A percentile compares a stretch with the other conserved stretches of the same genome.
These are phyloP conservation scores for Hyposoter didymator DNA, from an alignment of 2,888 invertebrate species.

Conservation along the genomic window DNA sequence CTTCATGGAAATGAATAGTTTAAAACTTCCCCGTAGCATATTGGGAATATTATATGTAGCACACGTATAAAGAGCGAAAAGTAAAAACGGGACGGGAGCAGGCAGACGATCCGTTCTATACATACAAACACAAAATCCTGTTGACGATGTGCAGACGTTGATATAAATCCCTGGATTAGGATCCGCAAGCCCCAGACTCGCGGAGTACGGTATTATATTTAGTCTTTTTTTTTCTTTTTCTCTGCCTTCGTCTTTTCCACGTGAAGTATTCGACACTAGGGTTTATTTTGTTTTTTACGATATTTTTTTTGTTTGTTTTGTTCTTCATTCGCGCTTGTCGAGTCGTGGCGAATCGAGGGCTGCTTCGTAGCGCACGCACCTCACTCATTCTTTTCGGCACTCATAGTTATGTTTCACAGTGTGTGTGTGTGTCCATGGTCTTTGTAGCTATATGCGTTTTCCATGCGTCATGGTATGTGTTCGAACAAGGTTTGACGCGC, in stretches of 20 bases:
- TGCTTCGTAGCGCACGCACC: constrained; percentile 57
- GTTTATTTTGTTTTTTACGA: constrained; percentile 8
- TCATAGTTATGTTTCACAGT: background rate
- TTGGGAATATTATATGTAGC: background rate
- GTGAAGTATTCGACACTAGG: constrained; percentile 9
- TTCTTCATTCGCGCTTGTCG: constrained; percentile 58
- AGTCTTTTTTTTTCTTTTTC: constrained; percentile 6
- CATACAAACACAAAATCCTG: constrained; percentile 41
- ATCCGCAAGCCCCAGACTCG: constrained; percentile 48
- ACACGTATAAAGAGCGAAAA: background rate
- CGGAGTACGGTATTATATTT: constrained; percentile 29
- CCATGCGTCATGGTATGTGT: constrained; percentile 8
- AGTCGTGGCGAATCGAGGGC: constrained; percentile 63
- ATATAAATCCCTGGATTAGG: constrained; percentile 73
- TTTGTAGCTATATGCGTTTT: constrained; percentile 4
- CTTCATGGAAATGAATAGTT: background rate
- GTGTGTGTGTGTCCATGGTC: background rate
- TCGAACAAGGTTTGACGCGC: constrained; percentile 54
- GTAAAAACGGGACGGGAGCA: background rate
- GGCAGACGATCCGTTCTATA: background rate
- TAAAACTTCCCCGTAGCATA: background rate
- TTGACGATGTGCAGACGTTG: constrained; percentile 70
- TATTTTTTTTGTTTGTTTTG: constrained; percentile 2
- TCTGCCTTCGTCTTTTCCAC: constrained; percentile 26
- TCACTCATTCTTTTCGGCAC: constrained; percentile 40